Evolutionary conservation across 2,888 invertebrate genomes (phyloP).

Genomic region (Drosophila neutralis): DNA sequence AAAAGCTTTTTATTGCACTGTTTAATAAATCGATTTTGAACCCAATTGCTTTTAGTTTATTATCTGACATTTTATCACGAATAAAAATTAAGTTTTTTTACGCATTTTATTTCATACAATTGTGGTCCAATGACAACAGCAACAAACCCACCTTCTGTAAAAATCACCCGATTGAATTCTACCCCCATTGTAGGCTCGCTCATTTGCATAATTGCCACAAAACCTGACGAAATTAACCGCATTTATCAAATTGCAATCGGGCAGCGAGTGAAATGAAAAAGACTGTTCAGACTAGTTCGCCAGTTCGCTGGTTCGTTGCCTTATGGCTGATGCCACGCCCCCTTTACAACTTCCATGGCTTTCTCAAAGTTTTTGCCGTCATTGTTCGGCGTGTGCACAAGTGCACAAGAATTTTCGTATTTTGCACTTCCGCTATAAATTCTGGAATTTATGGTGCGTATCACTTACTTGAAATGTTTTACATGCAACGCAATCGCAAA

Average conservation of each 20-base stretch:
- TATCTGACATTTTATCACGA: constrained; percentile 33
- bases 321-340: constrained; percentile 28
- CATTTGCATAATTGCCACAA: constrained; percentile 71
- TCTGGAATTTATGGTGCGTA: constrained; percentile 77
- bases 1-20: neutral
- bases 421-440: constrained; percentile 79
- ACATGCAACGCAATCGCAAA: constrained; percentile 55
- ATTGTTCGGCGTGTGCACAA: constrained; percentile 39
- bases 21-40: constrained; percentile 14
- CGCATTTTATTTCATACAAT: constrained; percentile 19
- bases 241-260: constrained; percentile 65
- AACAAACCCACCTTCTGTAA: neutral
- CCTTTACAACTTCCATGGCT: neutral
- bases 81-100: constrained; percentile 49
- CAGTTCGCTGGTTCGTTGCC: constrained; percentile 1
- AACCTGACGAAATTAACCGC: constrained; percentile 62
- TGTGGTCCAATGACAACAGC: neutral
- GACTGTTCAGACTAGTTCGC: neutral
- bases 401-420: constrained; percentile 74
- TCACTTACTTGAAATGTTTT: constrained; percentile 75
- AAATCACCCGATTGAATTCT: neutral
- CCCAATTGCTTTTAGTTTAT: constrained; percentile 38
- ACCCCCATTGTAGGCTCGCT: constrained; percentile 11
- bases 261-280: constrained; percentile 25
- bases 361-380: constrained; percentile 32